Evolutionary conservation across 1,140 invertebrate genomes (phyloP), one percentile per base, ranked within the genome.

Genomic region (Drosophila prosaltans): DNA sequence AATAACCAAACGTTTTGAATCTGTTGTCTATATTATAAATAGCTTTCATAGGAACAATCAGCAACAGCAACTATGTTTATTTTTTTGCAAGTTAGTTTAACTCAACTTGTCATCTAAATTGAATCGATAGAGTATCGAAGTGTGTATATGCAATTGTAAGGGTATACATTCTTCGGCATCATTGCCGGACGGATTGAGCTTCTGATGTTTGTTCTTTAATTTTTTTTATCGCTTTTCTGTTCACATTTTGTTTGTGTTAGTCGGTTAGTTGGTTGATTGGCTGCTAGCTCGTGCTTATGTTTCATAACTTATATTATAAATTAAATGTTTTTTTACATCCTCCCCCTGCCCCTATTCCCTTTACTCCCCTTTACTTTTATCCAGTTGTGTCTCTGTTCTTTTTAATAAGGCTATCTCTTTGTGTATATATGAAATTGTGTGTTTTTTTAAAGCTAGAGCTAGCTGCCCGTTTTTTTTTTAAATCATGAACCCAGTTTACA

Each of bases 131-230:
- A 30, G 28, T 2, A 30, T 30, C 28, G 28, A 30, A 21, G 1
- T 48, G 6, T 48, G 21, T 21, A 45, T 45, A 16, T 16, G 16
- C 16, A 16, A 16, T 16, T 24, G 45, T 10, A 48, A 48, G 45
- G 45, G 45, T 51, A 51, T 51, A 24, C n/a, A 26, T 1, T 8
- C 21, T 26, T 51, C 45, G 21, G 21, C 45, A 51, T 51, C 2
- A 65, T 51, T 48, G 51, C n/a, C 54, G 26, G 58, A 57, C 39
- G 48, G 51, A 64, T 55, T 39, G 69, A 69, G 69, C 61, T 60
- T 72, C 40, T 69, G 64, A 32, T 75, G 74, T 57, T 71, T 77
- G 43, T 74, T 54, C 58, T 71, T 51, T 67, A 77, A 41, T 74
- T 54, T 74, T 62, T 70, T 67, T 67, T 60, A 68, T 64, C 65